These are phyloP conservation scores for Rhabdophis nuchalis DNA, from an alignment of 2,797 vertebrate genomes.

Conservation along the genomic window DNA sequence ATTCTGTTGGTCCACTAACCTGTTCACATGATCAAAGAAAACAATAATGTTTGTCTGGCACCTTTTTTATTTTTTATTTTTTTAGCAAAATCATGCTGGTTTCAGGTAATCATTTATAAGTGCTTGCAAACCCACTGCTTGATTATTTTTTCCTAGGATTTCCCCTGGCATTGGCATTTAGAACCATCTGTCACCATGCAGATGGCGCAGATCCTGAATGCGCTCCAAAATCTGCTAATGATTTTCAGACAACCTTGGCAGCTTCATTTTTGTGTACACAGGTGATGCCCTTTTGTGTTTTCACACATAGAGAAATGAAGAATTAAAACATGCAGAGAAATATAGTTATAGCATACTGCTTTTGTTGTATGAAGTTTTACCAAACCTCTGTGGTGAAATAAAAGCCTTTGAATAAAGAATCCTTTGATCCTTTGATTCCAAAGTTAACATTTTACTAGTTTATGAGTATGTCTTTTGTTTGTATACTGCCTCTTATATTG, in stretches of 20 bases:
- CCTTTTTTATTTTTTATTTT: not conserved
- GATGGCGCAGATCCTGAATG: not conserved
- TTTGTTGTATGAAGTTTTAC: not conserved
- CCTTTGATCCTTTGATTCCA: not conserved
- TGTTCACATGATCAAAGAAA: not conserved
- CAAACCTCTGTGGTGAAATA: not conserved
- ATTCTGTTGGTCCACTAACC: not conserved
- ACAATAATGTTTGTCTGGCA: not conserved
- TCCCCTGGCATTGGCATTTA: not conserved
- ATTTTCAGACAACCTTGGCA: not conserved
- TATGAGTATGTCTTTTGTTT: not conserved
- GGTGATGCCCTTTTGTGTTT: conserved; percentile 32
- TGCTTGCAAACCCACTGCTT: not conserved
- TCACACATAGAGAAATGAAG: conserved; percentile 34
- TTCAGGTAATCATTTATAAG: not conserved
- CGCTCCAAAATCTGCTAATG: not conserved
- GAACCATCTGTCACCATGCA: not conserved
- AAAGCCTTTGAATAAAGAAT: not conserved
- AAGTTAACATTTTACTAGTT: not conserved
- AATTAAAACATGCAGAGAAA: conserved; percentile 3
- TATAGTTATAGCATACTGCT: not conserved
- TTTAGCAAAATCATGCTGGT: not conserved
- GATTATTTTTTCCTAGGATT: not conserved
- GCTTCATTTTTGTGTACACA: conserved; percentile 5
- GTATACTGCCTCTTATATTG: not conserved